A percentile compares a stretch with the other conserved stretches of the same genome.
phyloP scores from a whole-genome alignment of 2,113 vertebrate genomes.

The Gadus macrocephalus region DNA sequence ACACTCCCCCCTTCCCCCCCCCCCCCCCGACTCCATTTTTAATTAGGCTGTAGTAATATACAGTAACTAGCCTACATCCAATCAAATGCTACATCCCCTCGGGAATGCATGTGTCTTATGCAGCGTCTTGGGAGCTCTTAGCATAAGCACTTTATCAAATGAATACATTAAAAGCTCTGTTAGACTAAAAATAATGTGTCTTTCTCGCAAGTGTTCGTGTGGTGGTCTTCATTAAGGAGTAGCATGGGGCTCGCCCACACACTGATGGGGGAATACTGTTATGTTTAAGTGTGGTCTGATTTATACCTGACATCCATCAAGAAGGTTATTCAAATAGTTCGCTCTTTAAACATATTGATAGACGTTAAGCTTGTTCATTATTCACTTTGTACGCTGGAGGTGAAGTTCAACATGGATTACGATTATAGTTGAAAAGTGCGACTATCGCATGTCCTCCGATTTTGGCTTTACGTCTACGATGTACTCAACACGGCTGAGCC shows the following conservation, averaged over 20 bases:
- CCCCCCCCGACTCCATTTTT: conserved; percentile 54
- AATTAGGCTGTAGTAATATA: conserved; percentile 75
- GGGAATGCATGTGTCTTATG: conserved; percentile 69
- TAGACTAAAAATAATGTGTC: conserved; percentile 65
- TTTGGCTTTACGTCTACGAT: neutral
- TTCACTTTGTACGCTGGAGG: no score
- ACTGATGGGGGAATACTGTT: no score
- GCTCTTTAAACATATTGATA: no score
- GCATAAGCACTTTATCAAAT: conserved; percentile 75
- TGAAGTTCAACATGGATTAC: no score
- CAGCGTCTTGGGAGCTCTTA: conserved; percentile 76
- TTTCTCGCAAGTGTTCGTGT: conserved; percentile 52
- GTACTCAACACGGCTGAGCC: neutral
- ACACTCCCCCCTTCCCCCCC: conserved; percentile 53
- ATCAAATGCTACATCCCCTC: conserved; percentile 68
- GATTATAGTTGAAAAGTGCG: no score
- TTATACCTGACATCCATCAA: no score
- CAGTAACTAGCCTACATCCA: conserved; percentile 62
- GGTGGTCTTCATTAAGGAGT: conserved; percentile 59
- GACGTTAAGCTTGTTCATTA: no score
- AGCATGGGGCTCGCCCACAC: conserved; percentile 29
- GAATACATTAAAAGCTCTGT: conserved; percentile 77
- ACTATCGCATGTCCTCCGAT: no score
- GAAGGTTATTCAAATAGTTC: no score
- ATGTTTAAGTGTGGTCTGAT: no score